Conservation (phyloP, 1,140 invertebrate genomes). For the Zaprionus nigranus region DNA sequence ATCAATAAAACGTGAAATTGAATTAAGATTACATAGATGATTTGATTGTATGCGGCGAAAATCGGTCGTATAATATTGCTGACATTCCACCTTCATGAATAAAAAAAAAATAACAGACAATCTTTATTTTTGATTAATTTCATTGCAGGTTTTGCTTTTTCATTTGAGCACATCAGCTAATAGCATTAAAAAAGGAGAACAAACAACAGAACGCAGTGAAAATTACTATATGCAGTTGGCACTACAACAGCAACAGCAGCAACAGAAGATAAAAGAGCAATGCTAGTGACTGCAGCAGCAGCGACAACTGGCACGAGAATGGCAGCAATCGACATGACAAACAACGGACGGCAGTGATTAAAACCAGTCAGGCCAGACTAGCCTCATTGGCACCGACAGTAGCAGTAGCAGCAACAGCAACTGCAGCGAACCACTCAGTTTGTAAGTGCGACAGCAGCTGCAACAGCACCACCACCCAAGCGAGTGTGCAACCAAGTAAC, state of each 20-base stretch:
- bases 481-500: constrained; percentile 23
- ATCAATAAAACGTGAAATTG: background rate
- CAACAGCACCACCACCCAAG: constrained; percentile 31
- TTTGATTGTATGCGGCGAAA: constrained; percentile 4
- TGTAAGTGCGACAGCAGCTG: constrained; percentile 30
- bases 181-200: constrained; percentile 67
- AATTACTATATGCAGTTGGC: constrained; percentile 57
- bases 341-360: constrained; percentile 68
- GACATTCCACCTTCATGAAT: constrained; percentile 11
- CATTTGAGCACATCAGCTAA: constrained; percentile 67
- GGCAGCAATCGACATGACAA: constrained; percentile 73
- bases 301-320: constrained; percentile 65
- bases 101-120: constrained; percentile 43
- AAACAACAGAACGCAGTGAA: constrained; percentile 44
- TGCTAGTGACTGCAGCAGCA: constrained; percentile 45
- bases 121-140: constrained; percentile 48
- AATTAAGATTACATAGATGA: background rate
- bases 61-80: constrained; percentile 5
- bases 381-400: constrained; percentile 63
- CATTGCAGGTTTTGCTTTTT: constrained; percentile 75
- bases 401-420: background rate
- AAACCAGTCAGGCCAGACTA: constrained; percentile 72
- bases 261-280: constrained; percentile 36
- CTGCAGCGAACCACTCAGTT: constrained; percentile 30
- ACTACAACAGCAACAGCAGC: background rate